Conservation (phyloP, 2,888 invertebrate genomes). For the Drosophila basisetae region DNA sequence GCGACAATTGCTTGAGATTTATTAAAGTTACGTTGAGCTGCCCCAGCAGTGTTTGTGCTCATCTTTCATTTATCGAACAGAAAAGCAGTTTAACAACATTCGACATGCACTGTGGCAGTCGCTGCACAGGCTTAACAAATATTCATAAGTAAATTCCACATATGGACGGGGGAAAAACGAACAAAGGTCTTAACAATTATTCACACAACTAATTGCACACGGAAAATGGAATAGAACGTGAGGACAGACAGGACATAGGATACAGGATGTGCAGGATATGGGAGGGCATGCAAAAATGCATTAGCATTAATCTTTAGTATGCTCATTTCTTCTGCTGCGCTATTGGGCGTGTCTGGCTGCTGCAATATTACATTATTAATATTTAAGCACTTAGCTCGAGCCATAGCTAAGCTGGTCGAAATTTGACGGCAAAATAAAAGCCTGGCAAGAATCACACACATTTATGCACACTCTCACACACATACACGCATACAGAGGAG, state of each 20-base stretch:
- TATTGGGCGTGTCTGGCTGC: constrained; percentile 46
- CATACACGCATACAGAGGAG: background rate
- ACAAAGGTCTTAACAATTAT: constrained; percentile 55
- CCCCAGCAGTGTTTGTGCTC: background rate
- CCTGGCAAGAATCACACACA: constrained; percentile 25
- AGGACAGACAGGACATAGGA: constrained; percentile 10
- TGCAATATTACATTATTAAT: constrained; percentile 76
- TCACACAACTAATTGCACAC: constrained; percentile 70
- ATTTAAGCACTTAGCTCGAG: constrained; percentile 63
- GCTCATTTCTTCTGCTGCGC: constrained; percentile 17
- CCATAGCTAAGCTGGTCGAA: constrained; percentile 38
- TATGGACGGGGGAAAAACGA: constrained; percentile 4
- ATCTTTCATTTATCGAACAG: constrained; percentile 49
- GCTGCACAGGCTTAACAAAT: constrained; percentile 8
- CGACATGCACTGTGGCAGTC: constrained; percentile 11
- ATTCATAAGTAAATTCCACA: constrained; percentile 26
- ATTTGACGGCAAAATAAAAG: constrained; percentile 57
- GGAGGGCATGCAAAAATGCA: constrained; percentile 73
- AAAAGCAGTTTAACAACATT: constrained; percentile 56
- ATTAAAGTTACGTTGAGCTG: background rate
- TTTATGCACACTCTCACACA: background rate
- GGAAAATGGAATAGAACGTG: constrained; percentile 56
- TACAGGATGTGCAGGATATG: background rate
- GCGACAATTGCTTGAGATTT: background rate
- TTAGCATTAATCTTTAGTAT: constrained; percentile 58